Percentiles rank a stretch among this genome's conserved stretches.
Conservation (phyloP, 1,140 invertebrate genomes). For the Yoshiicerus persimilis region DNA sequence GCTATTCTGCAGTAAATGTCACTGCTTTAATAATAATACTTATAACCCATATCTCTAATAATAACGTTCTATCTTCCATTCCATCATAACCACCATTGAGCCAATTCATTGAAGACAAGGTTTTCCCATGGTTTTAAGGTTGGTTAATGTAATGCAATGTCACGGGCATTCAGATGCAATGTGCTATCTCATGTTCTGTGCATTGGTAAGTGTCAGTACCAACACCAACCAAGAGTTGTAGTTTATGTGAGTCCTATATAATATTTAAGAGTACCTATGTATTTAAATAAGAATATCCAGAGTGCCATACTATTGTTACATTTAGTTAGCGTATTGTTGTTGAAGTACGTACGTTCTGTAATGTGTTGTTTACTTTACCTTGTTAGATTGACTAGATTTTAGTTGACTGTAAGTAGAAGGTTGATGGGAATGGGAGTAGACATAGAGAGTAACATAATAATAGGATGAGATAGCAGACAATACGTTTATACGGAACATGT, state of each 20-base stretch:
- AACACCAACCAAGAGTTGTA: neutral
- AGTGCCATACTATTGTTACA: neutral
- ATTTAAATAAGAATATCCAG: neutral
- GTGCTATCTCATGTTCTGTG: neutral
- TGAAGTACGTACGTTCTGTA: neutral
- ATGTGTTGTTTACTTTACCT: neutral
- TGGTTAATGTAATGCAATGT: neutral
- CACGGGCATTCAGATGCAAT: neutral
- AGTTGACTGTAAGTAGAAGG: neutral
- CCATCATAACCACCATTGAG: neutral
- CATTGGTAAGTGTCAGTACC: neutral
- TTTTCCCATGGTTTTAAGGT: neutral
- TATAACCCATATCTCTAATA: neutral
- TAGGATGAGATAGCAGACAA: neutral
- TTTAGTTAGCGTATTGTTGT: neutral
- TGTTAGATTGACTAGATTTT: neutral
- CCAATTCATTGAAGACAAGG: neutral
- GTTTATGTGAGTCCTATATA: neutral
- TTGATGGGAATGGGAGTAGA: slow-evolving; percentile 10
- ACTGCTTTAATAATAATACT: neutral
- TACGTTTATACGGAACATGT: neutral
- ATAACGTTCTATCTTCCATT: neutral
- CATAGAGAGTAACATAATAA: neutral
- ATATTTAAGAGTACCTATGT: neutral
- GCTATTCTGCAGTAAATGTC: neutral